Percentiles rank a stretch among this genome's conserved stretches.
These are phyloP conservation scores for Emydocephalus ijimae DNA, from an alignment of 2,113 vertebrate genomes.

Conservation along the genomic window DNA sequence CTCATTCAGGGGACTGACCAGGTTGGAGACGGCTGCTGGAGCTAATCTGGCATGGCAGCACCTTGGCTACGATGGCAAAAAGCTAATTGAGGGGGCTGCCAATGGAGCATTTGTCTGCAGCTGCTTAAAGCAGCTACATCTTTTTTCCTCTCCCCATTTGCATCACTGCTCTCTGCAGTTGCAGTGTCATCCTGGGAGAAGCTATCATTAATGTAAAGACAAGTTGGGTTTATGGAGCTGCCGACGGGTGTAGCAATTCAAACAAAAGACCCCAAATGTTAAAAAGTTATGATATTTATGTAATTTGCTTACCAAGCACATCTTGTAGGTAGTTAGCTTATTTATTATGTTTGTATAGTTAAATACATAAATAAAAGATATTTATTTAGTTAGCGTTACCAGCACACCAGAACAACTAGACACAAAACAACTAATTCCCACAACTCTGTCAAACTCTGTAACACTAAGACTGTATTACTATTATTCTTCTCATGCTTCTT, in stretches of 20 bases:
- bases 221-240: not conserved
- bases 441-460: no score
- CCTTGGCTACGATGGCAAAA: not conserved
- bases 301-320: no score
- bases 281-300: no score
- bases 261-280: no score
- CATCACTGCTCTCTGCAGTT: not conserved
- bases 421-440: no score
- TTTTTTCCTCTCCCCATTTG: not conserved
- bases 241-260: not conserved
- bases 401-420: no score
- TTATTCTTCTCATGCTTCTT: no score
- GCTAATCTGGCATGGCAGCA: not conserved
- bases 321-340: no score
- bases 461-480: no score
- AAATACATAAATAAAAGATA: no score
- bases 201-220: not conserved
- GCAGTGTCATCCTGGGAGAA: not conserved
- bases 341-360: no score
- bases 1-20: not conserved
- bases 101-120: not conserved
- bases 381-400: no score
- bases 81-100: not conserved
- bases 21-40: not conserved
- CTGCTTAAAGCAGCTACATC: not conserved